Evolutionary conservation across 2,797 vertebrate genomes (phyloP).

Genomic region (Cossypha heuglini): DNA sequence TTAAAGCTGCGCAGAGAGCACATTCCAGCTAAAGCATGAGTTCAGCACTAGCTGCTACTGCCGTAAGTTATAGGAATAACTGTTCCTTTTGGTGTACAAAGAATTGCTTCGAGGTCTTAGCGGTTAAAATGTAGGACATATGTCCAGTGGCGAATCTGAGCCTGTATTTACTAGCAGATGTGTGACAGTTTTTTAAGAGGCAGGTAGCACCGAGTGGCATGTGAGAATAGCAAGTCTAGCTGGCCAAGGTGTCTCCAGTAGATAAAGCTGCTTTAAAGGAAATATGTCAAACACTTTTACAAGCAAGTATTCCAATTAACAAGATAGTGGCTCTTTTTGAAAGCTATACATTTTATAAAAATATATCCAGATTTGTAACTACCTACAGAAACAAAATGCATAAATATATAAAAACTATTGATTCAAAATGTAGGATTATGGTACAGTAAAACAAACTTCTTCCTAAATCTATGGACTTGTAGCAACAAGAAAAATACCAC

Average conservation of each 20-base stretch:
- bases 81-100: neutral
- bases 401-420: neutral
- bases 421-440: neutral
- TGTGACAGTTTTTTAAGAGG: neutral
- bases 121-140: neutral
- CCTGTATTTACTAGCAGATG: neutral
- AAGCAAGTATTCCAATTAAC: neutral
- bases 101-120: neutral
- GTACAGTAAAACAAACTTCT: rapidly evolving
- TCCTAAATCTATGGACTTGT: neutral
- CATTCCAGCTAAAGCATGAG: neutral
- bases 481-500: neutral
- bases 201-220: neutral
- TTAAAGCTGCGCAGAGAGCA: neutral
- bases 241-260: neutral
- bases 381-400: neutral
- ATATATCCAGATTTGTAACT: neutral
- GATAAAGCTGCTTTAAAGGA: neutral
- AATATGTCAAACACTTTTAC: neutral
- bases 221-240: neutral
- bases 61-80: neutral
- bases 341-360: neutral
- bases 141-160: rapidly evolving
- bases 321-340: neutral
- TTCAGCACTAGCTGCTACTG: neutral